phyloP scores from a whole-genome alignment of 2,888 invertebrate species.

The Tiliacea citrago region DNA sequence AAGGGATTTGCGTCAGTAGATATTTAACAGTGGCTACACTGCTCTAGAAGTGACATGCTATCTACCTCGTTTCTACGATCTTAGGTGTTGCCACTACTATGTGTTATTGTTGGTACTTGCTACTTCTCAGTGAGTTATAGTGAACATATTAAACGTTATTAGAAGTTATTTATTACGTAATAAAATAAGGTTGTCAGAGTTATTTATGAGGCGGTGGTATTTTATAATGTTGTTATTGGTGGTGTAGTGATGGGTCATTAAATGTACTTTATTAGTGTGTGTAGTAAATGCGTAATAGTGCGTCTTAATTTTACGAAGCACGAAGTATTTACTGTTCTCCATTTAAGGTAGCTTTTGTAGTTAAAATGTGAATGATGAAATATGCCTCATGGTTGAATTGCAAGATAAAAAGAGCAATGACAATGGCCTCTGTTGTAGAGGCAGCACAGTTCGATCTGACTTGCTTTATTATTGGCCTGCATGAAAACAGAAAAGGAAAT shows the following conservation, averaged over 20 bases:
- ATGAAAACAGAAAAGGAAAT: not conserved
- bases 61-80: slow-evolving; percentile 24
- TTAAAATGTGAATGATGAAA: not conserved
- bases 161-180: slow-evolving; percentile 54
- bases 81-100: slow-evolving; percentile 39
- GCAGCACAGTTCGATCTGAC: not conserved
- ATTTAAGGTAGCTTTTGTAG: not conserved
- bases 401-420: not conserved
- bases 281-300: not conserved
- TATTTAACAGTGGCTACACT: slow-evolving; percentile 35
- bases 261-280: slow-evolving; percentile 22
- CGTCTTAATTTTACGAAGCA: not conserved
- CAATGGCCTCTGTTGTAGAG: not conserved
- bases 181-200: slow-evolving; percentile 53
- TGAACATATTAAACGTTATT: slow-evolving; percentile 42
- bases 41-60: slow-evolving; percentile 19
- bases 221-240: slow-evolving; percentile 51
- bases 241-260: slow-evolving; percentile 36
- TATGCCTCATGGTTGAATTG: not conserved
- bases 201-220: slow-evolving; percentile 46
- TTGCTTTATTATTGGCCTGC: not conserved
- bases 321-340: not conserved
- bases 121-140: slow-evolving; percentile 30
- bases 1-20: slow-evolving; percentile 26
- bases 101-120: slow-evolving; percentile 21